phyloP scores from a whole-genome alignment of 2,797 vertebrate species.

The Halcyon leucocephala region DNA sequence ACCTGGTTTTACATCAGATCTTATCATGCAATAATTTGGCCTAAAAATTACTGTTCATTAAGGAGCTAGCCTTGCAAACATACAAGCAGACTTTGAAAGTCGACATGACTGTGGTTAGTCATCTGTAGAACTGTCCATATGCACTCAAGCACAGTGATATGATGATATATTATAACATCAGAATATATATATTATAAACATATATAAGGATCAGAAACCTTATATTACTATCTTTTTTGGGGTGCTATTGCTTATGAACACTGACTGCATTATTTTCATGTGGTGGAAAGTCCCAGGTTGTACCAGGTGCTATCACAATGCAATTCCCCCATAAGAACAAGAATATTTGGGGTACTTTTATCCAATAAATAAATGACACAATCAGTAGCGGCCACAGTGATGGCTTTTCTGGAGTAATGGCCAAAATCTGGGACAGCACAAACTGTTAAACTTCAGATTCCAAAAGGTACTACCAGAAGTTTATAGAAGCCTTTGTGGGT shows the following conservation, averaged over 20 bases:
- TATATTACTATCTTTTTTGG: neutral
- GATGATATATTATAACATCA: neutral
- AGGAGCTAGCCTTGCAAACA: neutral
- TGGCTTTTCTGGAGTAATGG: accelerated
- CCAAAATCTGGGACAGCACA: neutral
- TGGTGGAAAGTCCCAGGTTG: neutral
- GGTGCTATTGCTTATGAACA: neutral
- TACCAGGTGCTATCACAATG: neutral
- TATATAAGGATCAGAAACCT: neutral
- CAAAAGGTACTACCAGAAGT: neutral
- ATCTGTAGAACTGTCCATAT: neutral
- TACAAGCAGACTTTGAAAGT: neutral
- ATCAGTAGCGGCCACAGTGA: neutral
- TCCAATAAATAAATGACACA: neutral
- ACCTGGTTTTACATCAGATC: neutral
- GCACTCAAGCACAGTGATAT: neutral
- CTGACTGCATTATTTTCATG: neutral
- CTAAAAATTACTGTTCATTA: neutral
- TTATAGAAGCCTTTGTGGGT: neutral
- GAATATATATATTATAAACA: too few relatives aligned
- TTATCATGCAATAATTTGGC: neutral
- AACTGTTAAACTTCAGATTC: neutral
- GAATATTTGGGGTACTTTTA: neutral
- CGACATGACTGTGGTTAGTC: neutral
- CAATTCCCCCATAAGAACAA: neutral